Base-by-base conservation (phyloP, 2,888 invertebrate genomes). In the Loripinus fragilis region DNA sequence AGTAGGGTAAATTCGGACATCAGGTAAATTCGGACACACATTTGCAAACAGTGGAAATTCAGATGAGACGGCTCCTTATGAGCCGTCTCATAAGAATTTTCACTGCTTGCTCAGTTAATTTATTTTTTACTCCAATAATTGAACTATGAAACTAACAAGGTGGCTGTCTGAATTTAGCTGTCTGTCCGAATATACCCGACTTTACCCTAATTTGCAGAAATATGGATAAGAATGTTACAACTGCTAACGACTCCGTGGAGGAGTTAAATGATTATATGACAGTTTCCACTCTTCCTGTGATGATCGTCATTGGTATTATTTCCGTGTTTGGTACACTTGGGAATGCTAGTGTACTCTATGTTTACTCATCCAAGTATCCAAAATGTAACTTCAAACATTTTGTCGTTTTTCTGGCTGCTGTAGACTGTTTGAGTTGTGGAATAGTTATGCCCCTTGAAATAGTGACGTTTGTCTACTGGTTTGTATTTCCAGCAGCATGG, bases 361-460 rank as follows among this genome's bases (percentile, higher is more conserved):
- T 84, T n/a, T 84, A 84, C 52, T 77, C 75, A 17, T 69, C 42
- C 23, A 76, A 70, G 25, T 84, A 84, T 64, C 84, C 84, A 35
- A 72, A 28, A 35, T 84, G 84, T 30, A 84, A 84, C 66, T 84
- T 84, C 55, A 81, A 81, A 35, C 77, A 84, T 52, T 84, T 84
- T 50, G 81, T 84, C 8, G 48, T 84, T 15, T 69, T 81, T n/a
- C 64, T 84, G 5, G 81, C 81, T 2, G 77, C 66, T 20, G 55
- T 84, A 28, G 81, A 84, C 41, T 67, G 81, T 8, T 28, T 50
- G 12, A 81, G 84, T 67, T 84, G 84, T 52, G 33, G 41, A 1
- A 42, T 84, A 10, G 48, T 81, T 60, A 84, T 84, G 79, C 84
- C 84, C 2, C 38, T 79, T n/a, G 84, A 84, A 42, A 81, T 81